phyloP scores from a whole-genome alignment of 2,797 vertebrate species.

The Sebastes alutus region DNA sequence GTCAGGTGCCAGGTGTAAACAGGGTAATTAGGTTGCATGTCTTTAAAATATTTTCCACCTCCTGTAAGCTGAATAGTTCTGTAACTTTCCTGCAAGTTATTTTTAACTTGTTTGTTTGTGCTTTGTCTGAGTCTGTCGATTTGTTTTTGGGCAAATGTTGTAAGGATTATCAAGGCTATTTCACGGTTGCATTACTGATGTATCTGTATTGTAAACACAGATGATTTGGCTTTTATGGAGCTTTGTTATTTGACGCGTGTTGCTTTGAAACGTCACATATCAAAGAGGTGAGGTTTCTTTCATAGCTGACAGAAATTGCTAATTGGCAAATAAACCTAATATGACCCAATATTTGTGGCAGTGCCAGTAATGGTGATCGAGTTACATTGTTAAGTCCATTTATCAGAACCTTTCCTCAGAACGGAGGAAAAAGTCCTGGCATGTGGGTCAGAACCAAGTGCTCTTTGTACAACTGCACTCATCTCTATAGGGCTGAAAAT shows the following conservation, averaged over 20 bases:
- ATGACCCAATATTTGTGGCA: no score
- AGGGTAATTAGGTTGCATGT: background rate
- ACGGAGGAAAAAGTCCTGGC: background rate
- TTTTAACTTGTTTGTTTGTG: background rate
- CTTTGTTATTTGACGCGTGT: background rate
- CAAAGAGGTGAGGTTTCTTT: no score
- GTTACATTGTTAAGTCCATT: no score
- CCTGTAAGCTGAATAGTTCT: background rate
- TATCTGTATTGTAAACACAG: background rate
- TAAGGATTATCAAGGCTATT: background rate
- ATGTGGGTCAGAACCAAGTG: background rate
- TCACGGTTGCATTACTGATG: background rate
- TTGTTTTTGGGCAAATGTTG: background rate
- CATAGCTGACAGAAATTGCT: no score
- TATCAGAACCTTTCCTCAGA: no score
- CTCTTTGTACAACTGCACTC: background rate
- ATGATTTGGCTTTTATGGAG: background rate
- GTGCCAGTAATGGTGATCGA: no score
- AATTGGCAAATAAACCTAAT: no score
- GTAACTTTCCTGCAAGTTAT: background rate
- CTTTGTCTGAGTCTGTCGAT: background rate
- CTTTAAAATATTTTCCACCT: background rate
- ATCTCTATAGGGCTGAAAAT: background rate
- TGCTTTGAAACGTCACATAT: no score
- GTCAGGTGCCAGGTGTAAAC: background rate